Percentiles rank a stretch among this genome's conserved stretches.
These are phyloP conservation scores for Schizotus pectinicornis DNA, from an alignment of 2,888 invertebrate species.

Conservation along the genomic window DNA sequence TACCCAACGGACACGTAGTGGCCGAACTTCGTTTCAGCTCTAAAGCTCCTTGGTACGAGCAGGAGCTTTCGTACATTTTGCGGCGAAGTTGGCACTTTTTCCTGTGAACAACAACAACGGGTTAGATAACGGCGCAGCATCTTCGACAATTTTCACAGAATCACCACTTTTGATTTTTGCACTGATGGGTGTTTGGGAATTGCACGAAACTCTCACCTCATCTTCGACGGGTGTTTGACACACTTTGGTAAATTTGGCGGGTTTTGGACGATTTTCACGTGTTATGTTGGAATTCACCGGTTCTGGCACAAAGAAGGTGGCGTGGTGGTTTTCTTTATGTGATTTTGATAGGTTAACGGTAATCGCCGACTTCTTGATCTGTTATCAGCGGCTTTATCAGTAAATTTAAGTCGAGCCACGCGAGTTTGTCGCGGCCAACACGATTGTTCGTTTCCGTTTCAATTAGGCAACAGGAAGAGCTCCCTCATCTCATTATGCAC, in stretches of 20 bases:
- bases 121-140: too few species aligned
- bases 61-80: slow-evolving; percentile 91
- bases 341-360: slow-evolving; percentile 13
- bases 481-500: slow-evolving; percentile 61
- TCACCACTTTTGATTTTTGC: too few species aligned
- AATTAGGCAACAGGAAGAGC: slow-evolving; percentile 60
- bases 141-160: not conserved
- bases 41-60: slow-evolving; percentile 78
- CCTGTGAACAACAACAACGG: slow-evolving; percentile 41
- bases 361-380: slow-evolving; percentile 30
- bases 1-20: slow-evolving; percentile 52
- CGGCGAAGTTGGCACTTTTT: slow-evolving; percentile 55
- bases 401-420: slow-evolving; percentile 49
- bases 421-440: slow-evolving; percentile 55
- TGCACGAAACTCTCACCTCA: not conserved
- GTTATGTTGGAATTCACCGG: not conserved
- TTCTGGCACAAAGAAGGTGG: slow-evolving; percentile 1
- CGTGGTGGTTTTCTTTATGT: slow-evolving; percentile 1
- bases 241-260: too few species aligned
- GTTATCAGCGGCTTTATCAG: slow-evolving; percentile 50
- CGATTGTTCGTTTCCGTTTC: slow-evolving; percentile 61
- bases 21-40: slow-evolving; percentile 56
- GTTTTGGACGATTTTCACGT: not conserved
- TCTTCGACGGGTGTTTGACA: not conserved
- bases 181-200: too few species aligned